phyloP scores from a whole-genome alignment of 37 sponge, comb jelly and placozoan genomes.

The Corticium candelabrum region DNA sequence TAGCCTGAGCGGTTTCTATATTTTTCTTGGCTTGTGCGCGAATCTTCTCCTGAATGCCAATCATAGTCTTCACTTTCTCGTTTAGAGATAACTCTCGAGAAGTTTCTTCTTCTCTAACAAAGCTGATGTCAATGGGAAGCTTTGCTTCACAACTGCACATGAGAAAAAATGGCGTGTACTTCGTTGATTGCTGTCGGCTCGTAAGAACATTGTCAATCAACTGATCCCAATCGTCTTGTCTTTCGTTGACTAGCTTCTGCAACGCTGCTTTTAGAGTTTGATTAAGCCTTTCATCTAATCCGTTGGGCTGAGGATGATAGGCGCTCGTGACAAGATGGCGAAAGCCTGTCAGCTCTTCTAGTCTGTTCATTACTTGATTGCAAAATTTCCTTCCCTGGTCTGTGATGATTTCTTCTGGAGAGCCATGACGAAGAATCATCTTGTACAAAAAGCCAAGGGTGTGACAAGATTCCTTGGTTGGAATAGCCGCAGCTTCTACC shows the following conservation, averaged over 20 bases:
- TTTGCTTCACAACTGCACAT: slow-evolving; percentile 12
- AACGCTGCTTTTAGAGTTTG: slow-evolving; percentile 14
- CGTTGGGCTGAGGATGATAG: slow-evolving; percentile 39
- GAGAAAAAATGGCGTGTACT: slow-evolving; percentile 18
- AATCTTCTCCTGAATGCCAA: neutral
- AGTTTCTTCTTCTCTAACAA: too few species aligned
- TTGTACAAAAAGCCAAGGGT: slow-evolving; percentile 14
- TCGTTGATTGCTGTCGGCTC: slow-evolving; percentile 17
- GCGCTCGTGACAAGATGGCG: slow-evolving; percentile 11
- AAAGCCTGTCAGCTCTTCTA: slow-evolving; percentile 16
- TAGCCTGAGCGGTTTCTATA: slow-evolving; percentile 15
- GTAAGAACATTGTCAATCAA: neutral
- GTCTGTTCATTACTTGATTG: slow-evolving; percentile 7
- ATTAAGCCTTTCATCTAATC: slow-evolving; percentile 29
- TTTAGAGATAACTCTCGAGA: neutral
- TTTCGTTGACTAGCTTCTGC: neutral
- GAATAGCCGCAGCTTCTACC: slow-evolving; percentile 8
- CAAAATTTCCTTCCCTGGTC: slow-evolving; percentile 23
- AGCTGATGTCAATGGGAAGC: neutral
- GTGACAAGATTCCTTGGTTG: slow-evolving; percentile 7
- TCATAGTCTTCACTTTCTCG: neutral
- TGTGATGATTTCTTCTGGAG: slow-evolving; percentile 18
- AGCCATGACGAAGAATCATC: slow-evolving; percentile 19
- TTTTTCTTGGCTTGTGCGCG: neutral
- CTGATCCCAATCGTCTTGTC: slow-evolving; percentile 14